Conservation (phyloP, 2,888 invertebrate genomes). For the Leucoma salicis region DNA sequence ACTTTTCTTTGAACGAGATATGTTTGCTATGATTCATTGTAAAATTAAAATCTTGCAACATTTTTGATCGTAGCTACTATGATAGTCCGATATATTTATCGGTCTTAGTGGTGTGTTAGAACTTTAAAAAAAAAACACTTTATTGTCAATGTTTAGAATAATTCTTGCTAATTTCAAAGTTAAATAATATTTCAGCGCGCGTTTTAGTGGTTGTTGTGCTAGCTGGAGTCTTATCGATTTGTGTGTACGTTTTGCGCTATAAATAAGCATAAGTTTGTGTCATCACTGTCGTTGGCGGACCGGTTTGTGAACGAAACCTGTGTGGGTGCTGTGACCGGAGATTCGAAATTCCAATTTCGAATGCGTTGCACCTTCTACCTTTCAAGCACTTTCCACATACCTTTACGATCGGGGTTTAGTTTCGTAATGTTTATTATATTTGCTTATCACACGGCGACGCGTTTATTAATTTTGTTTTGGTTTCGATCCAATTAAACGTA, state of each 20-base stretch:
- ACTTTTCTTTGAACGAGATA: slow-evolving; percentile 58
- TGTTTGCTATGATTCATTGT: slow-evolving; percentile 73
- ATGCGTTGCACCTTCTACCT: slow-evolving; percentile 32
- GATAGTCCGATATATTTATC: slow-evolving; percentile 35
- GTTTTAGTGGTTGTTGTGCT: slow-evolving; percentile 37
- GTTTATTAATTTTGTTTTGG: no score
- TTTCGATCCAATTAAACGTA: no score
- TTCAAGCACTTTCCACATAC: slow-evolving; percentile 39
- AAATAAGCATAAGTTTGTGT: slow-evolving; percentile 76
- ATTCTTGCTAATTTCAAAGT: not conserved
- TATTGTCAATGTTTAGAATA: no score
- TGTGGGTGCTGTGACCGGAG: slow-evolving; percentile 58
- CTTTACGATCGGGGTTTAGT: slow-evolving; percentile 46
- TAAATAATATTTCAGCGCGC: not conserved
- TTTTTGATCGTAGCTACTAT: slow-evolving; percentile 49
- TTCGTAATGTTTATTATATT: slow-evolving; percentile 57
- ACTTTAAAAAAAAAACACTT: not conserved
- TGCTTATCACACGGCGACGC: no score
- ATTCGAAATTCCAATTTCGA: slow-evolving; percentile 58
- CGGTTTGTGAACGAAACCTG: slow-evolving; percentile 68
- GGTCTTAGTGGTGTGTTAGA: no score
- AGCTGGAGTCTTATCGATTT: slow-evolving; percentile 69
- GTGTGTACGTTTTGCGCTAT: slow-evolving; percentile 75
- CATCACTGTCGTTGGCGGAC: slow-evolving; percentile 59
- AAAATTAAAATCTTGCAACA: slow-evolving; percentile 62